Conservation (phyloP, 2,797 vertebrate genomes). For the Poecile montanus region DNA sequence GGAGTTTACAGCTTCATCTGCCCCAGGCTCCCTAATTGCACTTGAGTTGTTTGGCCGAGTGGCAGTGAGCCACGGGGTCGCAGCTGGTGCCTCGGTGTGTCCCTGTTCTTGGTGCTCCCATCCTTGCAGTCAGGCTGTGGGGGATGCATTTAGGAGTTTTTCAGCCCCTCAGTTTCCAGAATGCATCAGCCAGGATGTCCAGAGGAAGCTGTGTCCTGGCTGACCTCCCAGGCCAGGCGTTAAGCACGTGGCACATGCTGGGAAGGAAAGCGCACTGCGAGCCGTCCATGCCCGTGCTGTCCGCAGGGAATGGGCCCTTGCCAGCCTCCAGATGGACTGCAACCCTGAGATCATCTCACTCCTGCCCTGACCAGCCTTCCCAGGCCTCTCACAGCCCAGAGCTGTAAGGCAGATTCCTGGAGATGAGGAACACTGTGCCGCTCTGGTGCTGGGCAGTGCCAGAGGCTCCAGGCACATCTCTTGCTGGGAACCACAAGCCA, state of each 20-base stretch:
- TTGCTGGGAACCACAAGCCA: accelerated
- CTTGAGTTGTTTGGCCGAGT: neutral
- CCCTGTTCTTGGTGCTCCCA: accelerated
- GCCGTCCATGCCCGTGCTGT: neutral
- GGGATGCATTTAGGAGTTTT: neutral
- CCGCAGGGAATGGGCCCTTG: neutral
- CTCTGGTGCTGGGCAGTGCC: neutral
- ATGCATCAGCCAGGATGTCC: neutral
- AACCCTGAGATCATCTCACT: neutral
- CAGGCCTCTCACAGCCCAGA: neutral
- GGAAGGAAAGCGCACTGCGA: neutral
- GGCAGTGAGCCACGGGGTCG: accelerated
- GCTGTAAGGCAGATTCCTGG: neutral
- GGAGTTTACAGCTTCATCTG: neutral
- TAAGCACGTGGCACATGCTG: accelerated
- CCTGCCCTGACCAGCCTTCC: neutral
- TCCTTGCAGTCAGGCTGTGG: neutral
- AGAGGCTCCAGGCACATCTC: neutral
- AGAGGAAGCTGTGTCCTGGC: neutral
- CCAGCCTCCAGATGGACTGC: accelerated
- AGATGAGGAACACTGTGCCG: neutral
- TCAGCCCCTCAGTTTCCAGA: neutral
- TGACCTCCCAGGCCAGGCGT: neutral
- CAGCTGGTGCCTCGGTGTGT: neutral
- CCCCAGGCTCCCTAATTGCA: neutral